Base-by-base conservation (phyloP, 2,113 vertebrate species). In the Micronisus gabar region DNA sequence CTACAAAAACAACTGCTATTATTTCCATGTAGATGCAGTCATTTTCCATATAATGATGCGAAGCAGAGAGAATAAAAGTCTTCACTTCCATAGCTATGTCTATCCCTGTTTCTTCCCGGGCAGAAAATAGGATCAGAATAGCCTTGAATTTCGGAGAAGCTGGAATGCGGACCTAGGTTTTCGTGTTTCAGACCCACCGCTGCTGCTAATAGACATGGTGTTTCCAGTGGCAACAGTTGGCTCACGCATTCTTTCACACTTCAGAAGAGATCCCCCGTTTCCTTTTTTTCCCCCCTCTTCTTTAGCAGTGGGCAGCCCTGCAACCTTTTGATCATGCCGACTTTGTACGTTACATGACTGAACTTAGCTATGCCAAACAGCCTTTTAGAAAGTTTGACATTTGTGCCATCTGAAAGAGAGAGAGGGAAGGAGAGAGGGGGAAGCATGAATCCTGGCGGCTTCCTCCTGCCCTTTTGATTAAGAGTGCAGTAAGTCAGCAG, bases 401-500 rank as follows among this genome's bases (percentile, higher is more conserved):
- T 98, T 97, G 97, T 98, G 92, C 97, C 95, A 95, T 98, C 97
- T 97, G 96, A 98, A 98, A 95, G 96, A 73, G 81, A 50, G 91
- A 93, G 96, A 97, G 81, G 93, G 94, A 89, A 97, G 95, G 90
- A 86, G 61, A 90, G 88, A 90, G 89, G 95, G 84, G 93, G 88
- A 95, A 97, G 98, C 98, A 96, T 98, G 93, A 97, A 98, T 98
- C 97, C 96, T 91, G 95, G 96, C 56, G 59, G 98, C 95, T 98
- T 98, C 96, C 96, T 98, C 97, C 98, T 98, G 97, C 97, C 98
- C 98, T 98, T 98, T 98, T 98, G 97, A 98, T 98, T 98, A 98
- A 95, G 96, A 97, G 98, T 97, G 96, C 59, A 83, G 97, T 96
- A 98, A 98, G 98, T 97, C 98, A 98, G 98, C 95, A 97, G 96